Evolutionary conservation across 2,888 invertebrate genomes (phyloP).

Genomic region (Brachylomia viminalis): DNA sequence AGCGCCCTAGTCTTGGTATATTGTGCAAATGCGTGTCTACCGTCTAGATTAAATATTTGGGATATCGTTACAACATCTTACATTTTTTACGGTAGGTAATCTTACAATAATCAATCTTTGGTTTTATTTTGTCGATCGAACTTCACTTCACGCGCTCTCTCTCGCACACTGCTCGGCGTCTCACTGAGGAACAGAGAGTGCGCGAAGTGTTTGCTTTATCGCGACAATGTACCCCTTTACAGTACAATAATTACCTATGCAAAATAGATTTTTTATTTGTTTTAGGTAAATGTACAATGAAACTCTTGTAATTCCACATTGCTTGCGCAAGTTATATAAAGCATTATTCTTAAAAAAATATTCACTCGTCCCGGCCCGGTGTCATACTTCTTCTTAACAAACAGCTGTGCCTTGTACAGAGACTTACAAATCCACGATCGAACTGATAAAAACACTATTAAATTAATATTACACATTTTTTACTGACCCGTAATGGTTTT

Average conservation of each 20-base stretch:
- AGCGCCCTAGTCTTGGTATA: neutral
- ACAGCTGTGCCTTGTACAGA: conserved; percentile 68
- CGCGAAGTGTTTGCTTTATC: too few relatives aligned
- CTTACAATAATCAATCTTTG: neutral
- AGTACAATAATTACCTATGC: neutral
- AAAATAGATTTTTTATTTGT: neutral
- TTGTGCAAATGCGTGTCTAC: neutral
- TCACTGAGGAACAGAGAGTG: too few relatives aligned
- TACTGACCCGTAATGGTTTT: conserved; percentile 68
- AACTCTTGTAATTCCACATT: neutral
- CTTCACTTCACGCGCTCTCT: too few relatives aligned
- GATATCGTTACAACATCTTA: neutral
- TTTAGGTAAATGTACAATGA: neutral
- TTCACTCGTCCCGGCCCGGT: neutral
- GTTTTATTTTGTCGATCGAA: neutral
- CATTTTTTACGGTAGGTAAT: neutral
- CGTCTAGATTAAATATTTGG: neutral
- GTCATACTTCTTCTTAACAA: conserved; percentile 71
- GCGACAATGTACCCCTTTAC: too few relatives aligned
- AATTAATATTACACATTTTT: conserved; percentile 79
- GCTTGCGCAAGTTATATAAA: too few relatives aligned
- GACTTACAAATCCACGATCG: conserved; percentile 73
- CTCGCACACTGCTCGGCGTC: too few relatives aligned
- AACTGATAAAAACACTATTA: conserved; percentile 78
- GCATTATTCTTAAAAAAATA: neutral